Percentiles rank a stretch among this genome's conserved stretches.
Evolutionary conservation across 1,140 invertebrate species (phyloP).

Genomic region (Lysiphlebus fabarum): DNA sequence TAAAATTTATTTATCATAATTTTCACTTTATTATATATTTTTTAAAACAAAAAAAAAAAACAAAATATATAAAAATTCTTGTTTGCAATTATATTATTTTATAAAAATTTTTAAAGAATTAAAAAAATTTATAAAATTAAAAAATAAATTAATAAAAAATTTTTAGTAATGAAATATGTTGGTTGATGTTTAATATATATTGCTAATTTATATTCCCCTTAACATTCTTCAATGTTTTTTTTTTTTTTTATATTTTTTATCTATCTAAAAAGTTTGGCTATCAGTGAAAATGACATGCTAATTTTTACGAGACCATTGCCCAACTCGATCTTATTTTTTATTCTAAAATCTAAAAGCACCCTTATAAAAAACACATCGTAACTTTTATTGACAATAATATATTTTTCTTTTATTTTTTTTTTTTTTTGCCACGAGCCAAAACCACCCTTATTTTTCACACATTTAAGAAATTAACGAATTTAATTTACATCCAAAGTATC

Average conservation of each 20-base stretch:
- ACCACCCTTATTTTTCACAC: background rate
- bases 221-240: conserved; percentile 14
- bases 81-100: background rate
- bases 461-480: conserved; percentile 14
- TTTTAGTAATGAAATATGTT: conserved; percentile 2
- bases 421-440: background rate
- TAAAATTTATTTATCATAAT: background rate
- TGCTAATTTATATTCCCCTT: conserved; percentile 10
- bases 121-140: no score
- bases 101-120: background rate
- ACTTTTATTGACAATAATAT: background rate
- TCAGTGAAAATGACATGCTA: conserved; percentile 4
- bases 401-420: no score
- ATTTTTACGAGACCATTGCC: conserved; percentile 1
- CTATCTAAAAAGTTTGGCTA: conserved; percentile 1
- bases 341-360: no score
- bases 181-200: background rate
- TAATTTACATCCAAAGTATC: conserved; percentile 9
- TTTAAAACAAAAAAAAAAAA: no score
- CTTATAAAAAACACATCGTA: background rate
- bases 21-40: no score
- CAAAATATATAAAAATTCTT: background rate
- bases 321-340: background rate
- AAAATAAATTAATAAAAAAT: no score
- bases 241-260: background rate